Base-by-base conservation (phyloP, 2,113 vertebrate species). In the Cephalopholis sonnerati region DNA sequence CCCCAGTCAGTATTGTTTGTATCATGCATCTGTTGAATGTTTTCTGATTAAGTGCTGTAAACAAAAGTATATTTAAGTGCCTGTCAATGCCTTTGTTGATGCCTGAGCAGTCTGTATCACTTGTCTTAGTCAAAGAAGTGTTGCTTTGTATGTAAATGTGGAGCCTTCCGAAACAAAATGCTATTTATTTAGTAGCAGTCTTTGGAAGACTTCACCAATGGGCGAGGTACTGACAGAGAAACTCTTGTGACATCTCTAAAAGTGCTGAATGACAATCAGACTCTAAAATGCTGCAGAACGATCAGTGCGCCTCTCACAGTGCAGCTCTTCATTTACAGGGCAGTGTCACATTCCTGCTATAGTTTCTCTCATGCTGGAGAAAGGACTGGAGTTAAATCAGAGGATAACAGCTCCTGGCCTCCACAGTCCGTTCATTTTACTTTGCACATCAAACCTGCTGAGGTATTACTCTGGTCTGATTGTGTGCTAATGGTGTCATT, bases 301-400 rank as follows among this genome's bases (percentile, higher is more conserved):
- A 41, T 70, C 46, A 24, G 44, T 25, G 79, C 84, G 86, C 64
- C 81, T 87, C 78, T 84, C 51, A 76, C 84, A 4, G 63, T 0
- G 51, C 75, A 67, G 88, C 77, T 74, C 22, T 59, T 80, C 68
- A 84, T 88, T 93, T 76, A 79, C 87, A 87, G 78, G n/a, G 0
- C 3, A 17, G 85, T 83, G 91, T 85, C 67, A 85, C 84, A 88
- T 90, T 85, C 89, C 74, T 85, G 55, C 72, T 69, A 41, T 77
- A 36, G 32, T 74, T 7, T 44, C 24, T 10, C 70, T 79, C 69
- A 15, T 53, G 18, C 27, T 72, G 32, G 44, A 74, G 27, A 62
- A 62, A 24, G 25, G 71, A 15, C 22, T 22, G 17, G 11, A 46
- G 48, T 13, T 17, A 4, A 22, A 48, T 41, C 17, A 25, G 39